Percentiles rank a stretch among this genome's conserved stretches.
phyloP scores from a whole-genome alignment of 2,888 invertebrate genomes.

The Eumacrocentrus americanus region DNA sequence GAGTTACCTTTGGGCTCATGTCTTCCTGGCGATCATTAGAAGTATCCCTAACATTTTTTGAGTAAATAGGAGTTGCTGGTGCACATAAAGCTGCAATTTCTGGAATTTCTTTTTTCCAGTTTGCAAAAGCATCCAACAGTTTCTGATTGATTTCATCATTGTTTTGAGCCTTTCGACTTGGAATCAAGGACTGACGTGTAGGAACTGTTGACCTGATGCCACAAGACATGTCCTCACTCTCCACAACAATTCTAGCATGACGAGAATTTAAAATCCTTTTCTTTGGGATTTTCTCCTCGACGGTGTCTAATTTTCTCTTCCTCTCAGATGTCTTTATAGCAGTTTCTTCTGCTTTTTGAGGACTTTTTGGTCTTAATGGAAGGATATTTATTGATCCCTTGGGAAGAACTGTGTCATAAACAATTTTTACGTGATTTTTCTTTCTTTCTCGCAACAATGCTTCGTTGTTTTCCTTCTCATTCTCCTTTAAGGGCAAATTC shows the following conservation, averaged over 20 bases:
- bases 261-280: neutral
- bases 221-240: neutral
- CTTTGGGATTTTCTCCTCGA: neutral
- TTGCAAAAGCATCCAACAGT: neutral
- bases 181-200: neutral
- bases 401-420: conserved; percentile 32
- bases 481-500: neutral
- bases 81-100: conserved; percentile 7
- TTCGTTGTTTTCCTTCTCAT: neutral
- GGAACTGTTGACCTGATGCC: conserved; percentile 11
- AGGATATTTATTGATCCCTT: conserved; percentile 26
- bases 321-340: neutral
- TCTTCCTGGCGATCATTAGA: neutral
- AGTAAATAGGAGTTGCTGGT: neutral
- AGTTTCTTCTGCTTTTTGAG: too few relatives aligned
- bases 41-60: too few relatives aligned
- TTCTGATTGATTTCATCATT: neutral
- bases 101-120: neutral
- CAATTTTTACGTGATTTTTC: conserved; percentile 33
- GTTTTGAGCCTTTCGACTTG: neutral
- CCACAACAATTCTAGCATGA: neutral
- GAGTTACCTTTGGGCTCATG: neutral
- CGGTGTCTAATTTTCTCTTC: neutral
- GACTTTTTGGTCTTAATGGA: neutral
- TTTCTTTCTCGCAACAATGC: neutral